Evolutionary conservation across 2,113 vertebrate species (phyloP).

Genomic region (Heterocephalus glaber): DNA sequence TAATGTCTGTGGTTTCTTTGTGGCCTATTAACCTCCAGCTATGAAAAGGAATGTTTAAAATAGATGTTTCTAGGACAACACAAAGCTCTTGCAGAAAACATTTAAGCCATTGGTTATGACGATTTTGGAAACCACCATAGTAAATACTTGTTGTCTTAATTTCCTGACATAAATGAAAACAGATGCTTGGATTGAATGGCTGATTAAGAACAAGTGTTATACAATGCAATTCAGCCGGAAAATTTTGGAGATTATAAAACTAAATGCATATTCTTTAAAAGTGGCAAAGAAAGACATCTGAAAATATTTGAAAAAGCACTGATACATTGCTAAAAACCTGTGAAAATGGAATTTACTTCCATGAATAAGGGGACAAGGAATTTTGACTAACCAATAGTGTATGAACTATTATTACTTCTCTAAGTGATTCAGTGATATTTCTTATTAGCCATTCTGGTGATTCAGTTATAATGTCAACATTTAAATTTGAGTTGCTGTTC

Average conservation of each 20-base stretch:
- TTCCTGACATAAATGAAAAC: conserved; percentile 83
- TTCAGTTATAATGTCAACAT: neutral
- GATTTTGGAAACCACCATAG: conserved; percentile 65
- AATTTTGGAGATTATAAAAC: conserved; percentile 64
- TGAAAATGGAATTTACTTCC: neutral
- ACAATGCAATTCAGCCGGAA: conserved; percentile 68
- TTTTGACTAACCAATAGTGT: neutral
- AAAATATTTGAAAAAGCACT: conserved; percentile 28
- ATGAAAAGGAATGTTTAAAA: conserved; percentile 54
- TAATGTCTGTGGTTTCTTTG: conserved; percentile 59
- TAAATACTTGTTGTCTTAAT: conserved; percentile 80
- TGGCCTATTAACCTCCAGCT: conserved; percentile 34
- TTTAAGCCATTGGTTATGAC: conserved; percentile 39
- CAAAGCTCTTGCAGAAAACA: conserved; percentile 55
- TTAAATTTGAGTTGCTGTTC: conserved; percentile 35
- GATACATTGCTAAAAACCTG: conserved; percentile 4
- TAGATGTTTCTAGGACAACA: conserved; percentile 41
- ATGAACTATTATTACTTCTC: conserved; percentile 16
- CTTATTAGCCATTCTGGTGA: conserved; percentile 45
- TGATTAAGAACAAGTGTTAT: conserved; percentile 75
- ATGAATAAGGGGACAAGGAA: conserved; percentile 28
- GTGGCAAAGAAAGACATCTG: conserved; percentile 60
- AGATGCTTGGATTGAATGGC: conserved; percentile 77
- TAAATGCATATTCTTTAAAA: conserved; percentile 63
- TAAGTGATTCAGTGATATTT: neutral